These are phyloP conservation scores for Astyanax mexicanus DNA, from an alignment of 2,797 vertebrate species.

Conservation along the genomic window DNA sequence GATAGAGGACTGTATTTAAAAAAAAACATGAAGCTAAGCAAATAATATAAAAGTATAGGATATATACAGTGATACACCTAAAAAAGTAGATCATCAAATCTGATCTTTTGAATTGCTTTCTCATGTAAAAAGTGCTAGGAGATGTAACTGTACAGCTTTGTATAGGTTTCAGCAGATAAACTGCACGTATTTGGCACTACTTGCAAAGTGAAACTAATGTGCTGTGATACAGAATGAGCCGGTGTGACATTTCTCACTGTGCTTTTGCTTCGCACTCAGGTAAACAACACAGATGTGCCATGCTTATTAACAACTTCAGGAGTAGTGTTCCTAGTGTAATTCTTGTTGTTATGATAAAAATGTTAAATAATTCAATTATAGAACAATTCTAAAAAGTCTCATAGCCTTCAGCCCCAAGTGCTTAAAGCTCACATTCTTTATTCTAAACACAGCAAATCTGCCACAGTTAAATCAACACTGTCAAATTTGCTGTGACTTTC, in stretches of 20 bases:
- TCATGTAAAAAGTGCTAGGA: background rate
- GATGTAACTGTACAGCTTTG: background rate
- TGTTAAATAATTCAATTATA: background rate
- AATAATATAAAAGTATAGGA: too few relatives aligned
- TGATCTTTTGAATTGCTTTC: background rate
- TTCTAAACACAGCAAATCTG: too few relatives aligned
- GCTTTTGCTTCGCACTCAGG: background rate
- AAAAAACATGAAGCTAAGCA: too few relatives aligned
- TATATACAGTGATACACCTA: too few relatives aligned
- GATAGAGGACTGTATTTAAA: too few relatives aligned
- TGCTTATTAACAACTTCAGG: background rate
- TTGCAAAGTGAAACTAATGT: constrained; percentile 25
- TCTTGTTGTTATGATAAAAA: background rate
- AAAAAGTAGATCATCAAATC: background rate
- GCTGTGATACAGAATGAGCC: constrained; percentile 2
- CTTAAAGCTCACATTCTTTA: background rate
- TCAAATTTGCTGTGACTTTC: too few relatives aligned
- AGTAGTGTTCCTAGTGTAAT: background rate
- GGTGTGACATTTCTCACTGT: background rate
- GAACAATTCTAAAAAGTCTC: background rate
- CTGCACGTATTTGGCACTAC: background rate
- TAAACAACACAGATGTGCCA: background rate
- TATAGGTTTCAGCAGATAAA: constrained; percentile 3
- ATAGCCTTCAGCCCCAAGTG: background rate
- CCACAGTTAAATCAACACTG: too few relatives aligned